Base-by-base conservation (phyloP, 1,140 invertebrate genomes). In the Dryas iulia region DNA sequence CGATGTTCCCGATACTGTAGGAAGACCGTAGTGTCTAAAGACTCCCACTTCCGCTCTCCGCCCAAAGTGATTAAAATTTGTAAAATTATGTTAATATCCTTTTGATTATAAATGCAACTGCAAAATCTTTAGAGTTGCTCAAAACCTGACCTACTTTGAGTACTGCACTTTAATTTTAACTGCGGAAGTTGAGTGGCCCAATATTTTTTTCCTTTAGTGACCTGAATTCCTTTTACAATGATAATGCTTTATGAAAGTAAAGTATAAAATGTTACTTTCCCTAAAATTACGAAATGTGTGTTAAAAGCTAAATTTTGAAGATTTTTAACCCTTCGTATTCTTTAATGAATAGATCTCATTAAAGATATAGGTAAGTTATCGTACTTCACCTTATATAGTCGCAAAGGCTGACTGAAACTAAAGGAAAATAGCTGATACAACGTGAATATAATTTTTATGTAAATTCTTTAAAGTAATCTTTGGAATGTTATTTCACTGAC, bases 131-230 rank as follows among this genome's bases (percentile, higher is more conserved):
- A 56, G 39, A 24, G 47, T 63, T 62, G 30, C 39, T 21, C 30
- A n/a, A 63, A 63, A 63, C 47, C 61, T 63, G 61, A 63, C 61
- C 61, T 56, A 63, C 61, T 63, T 63, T 28, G 52, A 14, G 60
- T 53, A 25, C 35, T 54, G 53, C 18, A 63, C 14, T 21, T 54
- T 54, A 56, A 52, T 56, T 56, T n/a, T 52, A 63, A 56, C 21
- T 63, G 47, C 52, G 61, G 26, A 56, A 28, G 28, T 33, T 53
- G 35, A 63, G 52, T 63, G 61, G 52, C 30, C 61, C 61, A 54
- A 62, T 62, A 30, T n/a, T 61, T 39, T 35, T 61, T 61, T 61
- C 35, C 21, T 47, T 61, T 61, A 23, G 39, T 61, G 59, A 52
- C 59, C 59, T 61, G 59, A 25, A 52, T 61, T 52, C 52, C 14